Evolutionary conservation across 2,888 invertebrate genomes (phyloP).

Genomic region (Heteromurus nitidus): DNA sequence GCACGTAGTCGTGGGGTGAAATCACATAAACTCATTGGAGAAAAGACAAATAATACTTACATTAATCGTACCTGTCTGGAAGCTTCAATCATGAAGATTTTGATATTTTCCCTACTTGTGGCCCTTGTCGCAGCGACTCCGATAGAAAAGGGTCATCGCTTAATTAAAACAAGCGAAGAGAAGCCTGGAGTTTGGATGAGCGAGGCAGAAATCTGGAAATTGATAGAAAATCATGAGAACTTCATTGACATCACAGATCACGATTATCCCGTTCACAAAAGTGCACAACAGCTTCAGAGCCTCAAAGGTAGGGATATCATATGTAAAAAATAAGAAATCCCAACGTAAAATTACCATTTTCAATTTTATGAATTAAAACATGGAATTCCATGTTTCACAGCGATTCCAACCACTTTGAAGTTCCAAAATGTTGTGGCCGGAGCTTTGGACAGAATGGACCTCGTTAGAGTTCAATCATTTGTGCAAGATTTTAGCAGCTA

Average conservation of each 20-base stretch:
- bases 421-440: slow-evolving; percentile 28
- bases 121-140: slow-evolving; percentile 16
- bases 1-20: too few species aligned
- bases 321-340: too few species aligned
- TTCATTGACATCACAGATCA: slow-evolving; percentile 43
- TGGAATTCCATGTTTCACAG: neutral
- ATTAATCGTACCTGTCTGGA: too few species aligned
- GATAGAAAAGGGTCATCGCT: slow-evolving; percentile 8
- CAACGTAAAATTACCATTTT: neutral
- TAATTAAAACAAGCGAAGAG: slow-evolving; percentile 30
- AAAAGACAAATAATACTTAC: too few species aligned
- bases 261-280: neutral
- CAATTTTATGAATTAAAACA: too few species aligned
- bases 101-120: neutral
- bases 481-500: slow-evolving; percentile 40
- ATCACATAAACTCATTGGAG: too few species aligned
- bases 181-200: slow-evolving; percentile 38
- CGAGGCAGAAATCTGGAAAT: slow-evolving; percentile 1
- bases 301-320: slow-evolving; percentile 6
- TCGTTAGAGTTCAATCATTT: slow-evolving; percentile 17
- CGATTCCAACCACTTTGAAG: slow-evolving; percentile 35
- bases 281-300: neutral
- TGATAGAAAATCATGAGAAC: neutral
- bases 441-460: slow-evolving; percentile 3
- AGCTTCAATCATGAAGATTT: slow-evolving; percentile 4